A percentile compares a stretch with the other conserved stretches of the same genome.
These are phyloP conservation scores for Tribolium freemani DNA, from an alignment of 2,888 invertebrate genomes.

Conservation along the genomic window DNA sequence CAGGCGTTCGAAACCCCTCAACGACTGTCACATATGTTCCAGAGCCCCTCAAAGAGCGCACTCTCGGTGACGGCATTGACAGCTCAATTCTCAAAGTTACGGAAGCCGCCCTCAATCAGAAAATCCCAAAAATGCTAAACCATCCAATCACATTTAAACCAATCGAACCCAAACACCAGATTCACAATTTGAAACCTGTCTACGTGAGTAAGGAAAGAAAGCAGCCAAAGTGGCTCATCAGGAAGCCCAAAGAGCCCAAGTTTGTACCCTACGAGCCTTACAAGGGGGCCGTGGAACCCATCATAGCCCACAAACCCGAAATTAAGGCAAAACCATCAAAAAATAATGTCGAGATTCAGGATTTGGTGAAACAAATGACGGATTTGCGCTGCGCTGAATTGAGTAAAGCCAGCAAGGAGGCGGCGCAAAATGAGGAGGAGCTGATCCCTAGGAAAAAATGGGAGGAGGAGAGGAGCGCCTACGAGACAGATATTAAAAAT, in stretches of 20 bases:
- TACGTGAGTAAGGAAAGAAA: slow-evolving; percentile 73
- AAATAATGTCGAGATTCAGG: slow-evolving; percentile 70
- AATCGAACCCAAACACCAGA: slow-evolving; percentile 70
- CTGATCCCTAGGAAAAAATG: slow-evolving; percentile 63
- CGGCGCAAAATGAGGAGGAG: slow-evolving; percentile 65
- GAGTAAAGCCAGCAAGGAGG: slow-evolving; percentile 69
- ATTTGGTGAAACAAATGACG: slow-evolving; percentile 80
- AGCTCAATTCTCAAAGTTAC: slow-evolving; percentile 36
- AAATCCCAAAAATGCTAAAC: neutral
- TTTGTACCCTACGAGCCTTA: slow-evolving; percentile 93
- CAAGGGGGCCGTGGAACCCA: slow-evolving; percentile 86
- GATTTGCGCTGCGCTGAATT: slow-evolving; percentile 77
- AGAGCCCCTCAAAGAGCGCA: slow-evolving; percentile 40
- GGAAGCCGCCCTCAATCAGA: slow-evolving; percentile 2
- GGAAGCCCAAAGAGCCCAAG: slow-evolving; percentile 79
- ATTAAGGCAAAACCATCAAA: slow-evolving; percentile 59
- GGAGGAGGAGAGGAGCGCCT: slow-evolving; percentile 69
- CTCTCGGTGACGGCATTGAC: slow-evolving; percentile 57
- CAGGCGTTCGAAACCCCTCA: neutral
- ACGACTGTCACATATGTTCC: neutral
- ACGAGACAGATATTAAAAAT: slow-evolving; percentile 75
- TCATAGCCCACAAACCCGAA: slow-evolving; percentile 72
- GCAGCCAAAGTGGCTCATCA: slow-evolving; percentile 69
- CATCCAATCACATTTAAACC: slow-evolving; percentile 55
- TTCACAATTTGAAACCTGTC: slow-evolving; percentile 76